Evolutionary conservation across 2,888 invertebrate genomes (phyloP).

Genomic region (Drosophila ustulata): DNA sequence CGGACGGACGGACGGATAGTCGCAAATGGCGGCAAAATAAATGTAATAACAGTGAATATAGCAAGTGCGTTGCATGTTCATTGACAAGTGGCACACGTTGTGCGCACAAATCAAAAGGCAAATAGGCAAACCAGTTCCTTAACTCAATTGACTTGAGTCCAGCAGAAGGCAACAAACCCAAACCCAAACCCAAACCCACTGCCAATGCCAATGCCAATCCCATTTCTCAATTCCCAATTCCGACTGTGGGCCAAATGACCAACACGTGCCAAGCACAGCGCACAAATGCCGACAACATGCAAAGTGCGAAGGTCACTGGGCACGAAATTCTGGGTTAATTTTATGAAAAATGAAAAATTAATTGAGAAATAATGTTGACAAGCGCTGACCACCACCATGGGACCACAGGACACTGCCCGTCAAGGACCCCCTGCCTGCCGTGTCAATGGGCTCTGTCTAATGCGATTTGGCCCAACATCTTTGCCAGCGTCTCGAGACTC

Average conservation of each 20-base stretch:
- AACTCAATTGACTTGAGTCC: slow-evolving; percentile 29
- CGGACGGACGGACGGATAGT: background rate
- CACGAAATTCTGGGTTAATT: slow-evolving; percentile 80
- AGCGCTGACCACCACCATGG: slow-evolving; percentile 76
- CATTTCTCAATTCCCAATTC: slow-evolving; percentile 17
- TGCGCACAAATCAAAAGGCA: slow-evolving; percentile 25
- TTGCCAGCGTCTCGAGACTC: slow-evolving; percentile 44
- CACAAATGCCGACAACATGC: slow-evolving; percentile 55
- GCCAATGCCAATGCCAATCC: background rate
- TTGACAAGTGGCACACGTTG: slow-evolving; percentile 31
- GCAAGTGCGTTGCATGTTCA: slow-evolving; percentile 19
- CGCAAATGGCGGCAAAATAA: slow-evolving; percentile 42
- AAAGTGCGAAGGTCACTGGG: slow-evolving; percentile 78
- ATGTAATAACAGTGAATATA: slow-evolving; percentile 27
- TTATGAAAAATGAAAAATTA: slow-evolving; percentile 83
- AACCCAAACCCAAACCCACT: background rate
- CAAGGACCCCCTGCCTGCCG: slow-evolving; percentile 69
- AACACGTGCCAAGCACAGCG: slow-evolving; percentile 54
- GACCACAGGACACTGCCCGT: slow-evolving; percentile 10
- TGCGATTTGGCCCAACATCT: slow-evolving; percentile 50
- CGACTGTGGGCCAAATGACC: slow-evolving; percentile 49
- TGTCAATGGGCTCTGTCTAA: slow-evolving; percentile 77
- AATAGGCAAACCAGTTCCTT: slow-evolving; percentile 45
- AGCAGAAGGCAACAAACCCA: slow-evolving; percentile 21
- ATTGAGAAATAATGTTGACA: slow-evolving; percentile 84